Evolutionary conservation across 2,113 vertebrate genomes (phyloP).

Genomic region (human): DNA sequence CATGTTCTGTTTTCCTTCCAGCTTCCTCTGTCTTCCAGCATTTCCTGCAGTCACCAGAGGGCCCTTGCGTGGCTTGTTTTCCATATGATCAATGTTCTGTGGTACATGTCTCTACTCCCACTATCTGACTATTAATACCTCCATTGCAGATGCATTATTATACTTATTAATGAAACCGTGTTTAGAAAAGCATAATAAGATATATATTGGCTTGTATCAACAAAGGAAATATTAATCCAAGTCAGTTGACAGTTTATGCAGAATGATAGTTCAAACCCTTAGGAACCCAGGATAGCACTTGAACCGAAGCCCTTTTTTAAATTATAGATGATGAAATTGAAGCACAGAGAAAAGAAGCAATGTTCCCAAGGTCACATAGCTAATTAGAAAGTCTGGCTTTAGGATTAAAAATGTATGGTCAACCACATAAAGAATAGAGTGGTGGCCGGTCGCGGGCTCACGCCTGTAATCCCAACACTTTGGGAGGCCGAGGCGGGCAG

Average conservation of each 20-base stretch:
- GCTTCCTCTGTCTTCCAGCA: slow-evolving; percentile 42
- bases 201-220: background rate
- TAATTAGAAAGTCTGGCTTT: background rate
- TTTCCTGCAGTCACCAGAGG: slow-evolving; percentile 49
- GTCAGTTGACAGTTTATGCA: background rate
- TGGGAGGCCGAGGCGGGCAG: too few species aligned
- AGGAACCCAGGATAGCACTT: background rate
- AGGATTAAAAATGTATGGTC: background rate
- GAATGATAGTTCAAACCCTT: background rate
- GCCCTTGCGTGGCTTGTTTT: background rate
- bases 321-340: background rate
- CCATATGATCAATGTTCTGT: background rate
- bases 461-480: too few species aligned
- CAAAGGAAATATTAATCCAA: background rate
- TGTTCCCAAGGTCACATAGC: background rate
- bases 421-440: background rate
- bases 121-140: background rate
- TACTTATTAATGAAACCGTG: background rate
- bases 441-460: too few species aligned
- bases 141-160: background rate
- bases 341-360: background rate
- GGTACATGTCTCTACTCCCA: background rate
- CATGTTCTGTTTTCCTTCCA: slow-evolving; percentile 58
- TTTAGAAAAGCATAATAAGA: slow-evolving; percentile 22
- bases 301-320: background rate